Base-by-base conservation (phyloP, 2,113 vertebrate species). In the Agapornis roseicollis region DNA sequence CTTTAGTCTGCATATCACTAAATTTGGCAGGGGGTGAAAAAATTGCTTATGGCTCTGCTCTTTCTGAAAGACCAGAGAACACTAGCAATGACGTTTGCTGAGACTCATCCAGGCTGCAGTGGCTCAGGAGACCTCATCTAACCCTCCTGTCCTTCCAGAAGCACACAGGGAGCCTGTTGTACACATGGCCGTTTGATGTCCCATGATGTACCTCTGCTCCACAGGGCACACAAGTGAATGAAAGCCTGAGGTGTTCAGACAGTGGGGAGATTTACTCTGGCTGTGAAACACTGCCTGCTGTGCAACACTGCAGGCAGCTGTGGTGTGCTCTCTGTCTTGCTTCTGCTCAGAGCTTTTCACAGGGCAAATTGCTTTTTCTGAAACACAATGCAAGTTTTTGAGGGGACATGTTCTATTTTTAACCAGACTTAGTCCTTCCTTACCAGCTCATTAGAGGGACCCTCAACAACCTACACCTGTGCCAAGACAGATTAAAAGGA, bases 291-390 rank as follows among this genome's bases (percentile, higher is more conserved):
- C 14, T 29, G 29, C n/a, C 31, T 29, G 46, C 24, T 19, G 53
- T 2, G 3, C 15, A 9, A 2, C 19, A 2, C 68, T 12, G 25
- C 0, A 1, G 31, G n/a, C 2, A 2, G 6, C 10, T 4, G 1
- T 24, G 11, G 8, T 5, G 17, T 31, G 20, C 27, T 50, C 58
- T 42, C 70, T 72, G 70, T 24, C 33, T 73, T 50, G 31, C 50
- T 46, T 83, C 72, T 74, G 46, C 37, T 42, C 55, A 2, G 29
- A 2, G 2, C 10, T 73, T 63, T 60, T 88, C 77, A 44, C 37
- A 11, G 8, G 25, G 37, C 89, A 84, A 80, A 65, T 17, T 44
- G 37, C 23, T 80, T 77, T 66, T 81, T 58, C 69, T 72, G 50
- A 78, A 94, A 86, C 14, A 80, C 35, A 69, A 8, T 29, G 15